Conservation (phyloP, 1,140 invertebrate species). For the Drosophila paulistorum region DNA sequence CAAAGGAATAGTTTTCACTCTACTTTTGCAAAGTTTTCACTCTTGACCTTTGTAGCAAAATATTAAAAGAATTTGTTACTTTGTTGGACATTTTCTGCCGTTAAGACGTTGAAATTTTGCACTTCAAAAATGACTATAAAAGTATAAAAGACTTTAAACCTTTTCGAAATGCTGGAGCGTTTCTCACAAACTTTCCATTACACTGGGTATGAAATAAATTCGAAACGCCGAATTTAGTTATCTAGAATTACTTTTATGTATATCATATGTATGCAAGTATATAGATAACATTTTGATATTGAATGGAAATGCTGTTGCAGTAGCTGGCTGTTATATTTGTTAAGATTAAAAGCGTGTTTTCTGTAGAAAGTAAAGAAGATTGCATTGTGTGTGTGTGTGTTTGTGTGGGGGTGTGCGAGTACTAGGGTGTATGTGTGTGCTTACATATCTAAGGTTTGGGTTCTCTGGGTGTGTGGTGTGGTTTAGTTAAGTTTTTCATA, state of each 20-base stretch:
- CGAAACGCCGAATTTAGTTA: not conserved
- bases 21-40: too few relatives aligned
- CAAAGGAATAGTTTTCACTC: too few relatives aligned
- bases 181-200: not conserved
- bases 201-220: not conserved
- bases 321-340: conserved; percentile 30
- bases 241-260: conserved; percentile 26
- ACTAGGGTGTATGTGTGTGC: conserved; percentile 29
- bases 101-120: too few relatives aligned
- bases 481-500: not conserved
- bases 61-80: too few relatives aligned
- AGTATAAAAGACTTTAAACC: too few relatives aligned
- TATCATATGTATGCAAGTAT: conserved; percentile 12
- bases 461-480: conserved; percentile 2
- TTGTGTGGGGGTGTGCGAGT: not conserved
- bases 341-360: conserved; percentile 46
- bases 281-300: conserved; percentile 9
- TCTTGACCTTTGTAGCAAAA: too few relatives aligned
- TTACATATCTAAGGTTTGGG: conserved; percentile 56
- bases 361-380: conserved; percentile 1
- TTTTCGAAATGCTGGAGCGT: too few relatives aligned
- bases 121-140: too few relatives aligned
- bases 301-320: conserved; percentile 38
- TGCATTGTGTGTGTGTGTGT: conserved; percentile 13
- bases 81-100: too few relatives aligned